Percentiles rank a stretch among this genome's conserved stretches.
phyloP scores from a whole-genome alignment of 2,888 invertebrate genomes.

The Pyrrhosoma nymphula region DNA sequence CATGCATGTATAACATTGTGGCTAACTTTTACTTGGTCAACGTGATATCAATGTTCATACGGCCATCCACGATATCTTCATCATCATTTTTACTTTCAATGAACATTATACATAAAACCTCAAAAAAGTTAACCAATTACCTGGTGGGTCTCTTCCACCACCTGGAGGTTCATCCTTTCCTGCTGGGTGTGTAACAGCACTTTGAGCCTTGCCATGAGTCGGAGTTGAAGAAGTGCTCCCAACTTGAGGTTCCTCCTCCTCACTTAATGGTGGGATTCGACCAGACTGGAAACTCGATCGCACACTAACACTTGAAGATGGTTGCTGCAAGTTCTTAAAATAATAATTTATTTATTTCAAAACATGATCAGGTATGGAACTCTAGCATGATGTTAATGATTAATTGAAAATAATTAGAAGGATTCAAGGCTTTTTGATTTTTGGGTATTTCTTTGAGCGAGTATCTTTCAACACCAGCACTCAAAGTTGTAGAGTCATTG shows the following conservation, averaged over 20 bases:
- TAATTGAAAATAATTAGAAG: no score
- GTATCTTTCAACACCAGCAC: no score
- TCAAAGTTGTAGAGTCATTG: no score
- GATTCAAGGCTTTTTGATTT: no score
- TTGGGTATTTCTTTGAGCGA: no score
- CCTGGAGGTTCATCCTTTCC: conserved; percentile 67
- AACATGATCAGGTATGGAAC: background rate
- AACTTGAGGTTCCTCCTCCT: conserved; percentile 63
- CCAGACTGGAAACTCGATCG: conserved; percentile 68
- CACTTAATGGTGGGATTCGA: conserved; percentile 68
- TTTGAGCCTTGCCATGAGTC: conserved; percentile 40
- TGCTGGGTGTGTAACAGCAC: conserved; percentile 68
- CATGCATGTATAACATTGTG: background rate
- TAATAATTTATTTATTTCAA: background rate
- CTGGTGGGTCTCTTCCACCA: conserved; percentile 69
- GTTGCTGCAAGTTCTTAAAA: conserved; percentile 58
- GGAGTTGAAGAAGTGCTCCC: conserved; percentile 52
- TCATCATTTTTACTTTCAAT: no score
- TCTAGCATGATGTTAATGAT: background rate
- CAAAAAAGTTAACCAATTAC: background rate
- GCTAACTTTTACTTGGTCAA: no score
- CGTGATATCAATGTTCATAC: no score
- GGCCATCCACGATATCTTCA: no score
- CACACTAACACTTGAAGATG: conserved; percentile 68
- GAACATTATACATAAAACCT: no score